These are phyloP conservation scores for Lasioglossum baleicum DNA, from an alignment of 1,140 invertebrate genomes.

Conservation along the genomic window DNA sequence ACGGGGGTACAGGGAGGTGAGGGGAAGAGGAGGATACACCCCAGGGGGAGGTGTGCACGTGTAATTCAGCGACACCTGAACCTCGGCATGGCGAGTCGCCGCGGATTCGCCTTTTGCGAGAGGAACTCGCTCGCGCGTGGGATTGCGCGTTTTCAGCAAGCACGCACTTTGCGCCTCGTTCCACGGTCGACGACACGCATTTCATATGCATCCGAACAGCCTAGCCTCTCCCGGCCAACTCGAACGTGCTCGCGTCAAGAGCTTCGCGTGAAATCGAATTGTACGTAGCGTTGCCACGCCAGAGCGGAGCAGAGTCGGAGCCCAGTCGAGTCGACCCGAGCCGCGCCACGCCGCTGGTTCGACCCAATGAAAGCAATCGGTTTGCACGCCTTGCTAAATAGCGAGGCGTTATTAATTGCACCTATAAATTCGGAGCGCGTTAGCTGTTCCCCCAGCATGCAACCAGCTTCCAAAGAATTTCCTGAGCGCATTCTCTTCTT, in stretches of 20 bases:
- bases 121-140: constrained; percentile 49
- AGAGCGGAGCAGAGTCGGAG: background rate
- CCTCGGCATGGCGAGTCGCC: constrained; percentile 17
- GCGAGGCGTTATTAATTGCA: constrained; percentile 30
- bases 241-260: constrained; percentile 2
- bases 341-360: background rate
- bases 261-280: constrained; percentile 29
- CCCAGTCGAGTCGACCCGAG: too few species aligned
- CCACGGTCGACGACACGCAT: constrained; percentile 34
- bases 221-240: background rate
- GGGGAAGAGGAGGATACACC: background rate
- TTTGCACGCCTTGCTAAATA: constrained; percentile 5
- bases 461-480: background rate
- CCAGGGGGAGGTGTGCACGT: constrained; percentile 13
- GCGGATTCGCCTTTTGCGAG: constrained; percentile 26
- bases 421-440: constrained; percentile 3
- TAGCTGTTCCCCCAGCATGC: background rate
- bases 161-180: constrained; percentile 36
- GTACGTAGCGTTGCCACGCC: background rate
- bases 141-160: constrained; percentile 52
- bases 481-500: background rate
- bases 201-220: constrained; percentile 30
- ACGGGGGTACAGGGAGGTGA: background rate
- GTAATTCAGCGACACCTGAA: constrained; percentile 26
- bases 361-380: constrained; percentile 26